Evolutionary conservation across 2,113 vertebrate species (phyloP).

Genomic region (Smithornis capensis): DNA sequence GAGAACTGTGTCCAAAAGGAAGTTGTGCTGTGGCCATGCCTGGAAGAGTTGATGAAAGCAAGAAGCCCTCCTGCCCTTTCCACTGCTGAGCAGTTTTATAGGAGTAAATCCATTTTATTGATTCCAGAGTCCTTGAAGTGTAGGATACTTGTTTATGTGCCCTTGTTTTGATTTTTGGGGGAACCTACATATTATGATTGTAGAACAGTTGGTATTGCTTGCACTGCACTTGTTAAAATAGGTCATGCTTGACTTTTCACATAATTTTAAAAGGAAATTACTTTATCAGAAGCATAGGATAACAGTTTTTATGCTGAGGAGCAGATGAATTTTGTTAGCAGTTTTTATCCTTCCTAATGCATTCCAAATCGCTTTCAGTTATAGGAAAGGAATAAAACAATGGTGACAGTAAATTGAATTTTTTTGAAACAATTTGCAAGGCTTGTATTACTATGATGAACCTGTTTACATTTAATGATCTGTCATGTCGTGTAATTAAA

Average conservation of each 20-base stretch:
- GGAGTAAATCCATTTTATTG: not conserved
- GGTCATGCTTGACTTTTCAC: not conserved
- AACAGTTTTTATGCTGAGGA: not conserved
- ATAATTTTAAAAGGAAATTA: slow-evolving; percentile 5
- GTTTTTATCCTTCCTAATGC: not conserved
- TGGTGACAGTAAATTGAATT: not conserved
- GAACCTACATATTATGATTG: not conserved
- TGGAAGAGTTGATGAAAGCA: not conserved
- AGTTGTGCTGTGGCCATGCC: not conserved
- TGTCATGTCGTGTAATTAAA: slow-evolving; percentile 46
- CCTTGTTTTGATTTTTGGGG: not conserved
- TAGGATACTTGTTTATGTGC: not conserved
- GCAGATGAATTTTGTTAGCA: not conserved
- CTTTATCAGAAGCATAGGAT: not conserved
- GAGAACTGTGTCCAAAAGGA: not conserved
- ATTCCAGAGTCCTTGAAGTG: not conserved
- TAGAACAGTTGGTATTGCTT: not conserved
- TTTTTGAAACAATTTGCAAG: not conserved
- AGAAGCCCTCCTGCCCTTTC: not conserved
- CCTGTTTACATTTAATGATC: slow-evolving; percentile 18
- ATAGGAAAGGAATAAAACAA: slow-evolving; percentile 1
- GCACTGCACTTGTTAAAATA: not conserved
- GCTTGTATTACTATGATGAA: slow-evolving; percentile 14
- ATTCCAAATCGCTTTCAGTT: not conserved
- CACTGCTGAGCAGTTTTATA: not conserved